phyloP scores from a whole-genome alignment of 2,797 vertebrate species.

The Sebastes kiyomatsui region DNA sequence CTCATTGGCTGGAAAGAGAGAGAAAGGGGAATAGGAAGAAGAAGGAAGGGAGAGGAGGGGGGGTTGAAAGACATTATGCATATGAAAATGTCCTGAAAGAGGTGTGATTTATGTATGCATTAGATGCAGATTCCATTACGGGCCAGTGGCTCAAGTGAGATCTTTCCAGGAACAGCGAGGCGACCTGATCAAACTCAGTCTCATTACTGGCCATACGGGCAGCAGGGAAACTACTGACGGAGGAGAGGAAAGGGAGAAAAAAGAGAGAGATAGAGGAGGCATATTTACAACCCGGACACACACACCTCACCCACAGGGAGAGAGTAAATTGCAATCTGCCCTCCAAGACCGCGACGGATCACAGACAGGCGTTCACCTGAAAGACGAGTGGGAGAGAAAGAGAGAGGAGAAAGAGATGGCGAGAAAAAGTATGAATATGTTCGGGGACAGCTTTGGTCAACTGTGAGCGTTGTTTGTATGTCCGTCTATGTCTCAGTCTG shows the following conservation, averaged over 20 bases:
- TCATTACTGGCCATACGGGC: slow-evolving; percentile 97
- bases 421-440: slow-evolving; percentile 53
- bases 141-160: slow-evolving; percentile 97
- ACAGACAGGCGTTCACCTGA: slow-evolving; percentile 65
- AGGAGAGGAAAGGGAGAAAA: slow-evolving; percentile 63
- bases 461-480: slow-evolving; percentile 40
- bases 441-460: slow-evolving; percentile 55
- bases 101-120: slow-evolving; percentile 99
- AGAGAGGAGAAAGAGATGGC: slow-evolving; percentile 30
- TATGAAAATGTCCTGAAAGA: slow-evolving; percentile 99
- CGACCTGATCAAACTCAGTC: slow-evolving; percentile 98
- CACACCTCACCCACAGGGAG: slow-evolving; percentile 86
- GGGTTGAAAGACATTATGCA: slow-evolving; percentile 95
- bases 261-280: slow-evolving; percentile 79
- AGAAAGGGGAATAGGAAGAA: slow-evolving; percentile 82
- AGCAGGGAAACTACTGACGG: slow-evolving; percentile 69
- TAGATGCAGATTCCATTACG: slow-evolving; percentile 99
- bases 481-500: background rate
- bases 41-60: background rate
- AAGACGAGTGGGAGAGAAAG: slow-evolving; percentile 62
- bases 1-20: slow-evolving; percentile 91
- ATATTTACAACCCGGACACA: slow-evolving; percentile 98
- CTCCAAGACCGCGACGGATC: slow-evolving; percentile 72
- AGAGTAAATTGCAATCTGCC: slow-evolving; percentile 93
- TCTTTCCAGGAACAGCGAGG: slow-evolving; percentile 95